Evolutionary conservation across 2,113 vertebrate species (phyloP), one percentile per base, ranked within the genome.

Genomic region (Tychaedon coryphoeus): DNA sequence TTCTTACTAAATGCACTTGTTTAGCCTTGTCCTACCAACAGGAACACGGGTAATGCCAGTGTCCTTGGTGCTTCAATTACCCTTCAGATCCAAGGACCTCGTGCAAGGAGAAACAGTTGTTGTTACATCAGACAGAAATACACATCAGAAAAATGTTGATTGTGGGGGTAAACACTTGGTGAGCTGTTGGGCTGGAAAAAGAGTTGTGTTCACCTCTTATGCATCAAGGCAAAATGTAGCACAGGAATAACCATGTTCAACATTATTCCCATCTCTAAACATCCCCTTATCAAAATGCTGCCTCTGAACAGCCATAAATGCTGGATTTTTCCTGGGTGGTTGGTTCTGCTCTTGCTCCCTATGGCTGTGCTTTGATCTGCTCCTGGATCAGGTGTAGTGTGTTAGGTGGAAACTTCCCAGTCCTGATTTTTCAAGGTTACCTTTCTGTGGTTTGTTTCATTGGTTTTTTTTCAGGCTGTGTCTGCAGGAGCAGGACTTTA

Each of bases 321-420:
- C n/a, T 8, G 42, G 40, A 19, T 18, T 4, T 28, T 38, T 66
- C 24, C 70, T 5, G 7, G 8, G 5, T 4, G 5, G 16, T 0
- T 36, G 22, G 22, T 22, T 53, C 24, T 57, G 84, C 42, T 25
- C 13, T 12, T 47, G 18, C 25, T 70, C 33, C 24, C 54, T 20
- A 0, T 36, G 40, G 70, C 22, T 28, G 6, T 12, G 2, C 50
- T 74, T 56, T 40, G 43, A 69, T 45, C 34, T 29, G 17, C 28
- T 50, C 19, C 48, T 77, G 69, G 25, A 4, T 26, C 29, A 38
- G 34, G 9, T 1, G 1, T 31, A 14, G 4, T 65, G 17, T 10
- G 1, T 67, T 29, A 34, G 43, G 18, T 42, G 29, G 9, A 3
- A 8, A 23, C 8, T 57, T 65, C 19, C 15, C 17, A 20, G 42